Base-by-base conservation (phyloP, 2,113 vertebrate species). In the Hepsetus odoe region DNA sequence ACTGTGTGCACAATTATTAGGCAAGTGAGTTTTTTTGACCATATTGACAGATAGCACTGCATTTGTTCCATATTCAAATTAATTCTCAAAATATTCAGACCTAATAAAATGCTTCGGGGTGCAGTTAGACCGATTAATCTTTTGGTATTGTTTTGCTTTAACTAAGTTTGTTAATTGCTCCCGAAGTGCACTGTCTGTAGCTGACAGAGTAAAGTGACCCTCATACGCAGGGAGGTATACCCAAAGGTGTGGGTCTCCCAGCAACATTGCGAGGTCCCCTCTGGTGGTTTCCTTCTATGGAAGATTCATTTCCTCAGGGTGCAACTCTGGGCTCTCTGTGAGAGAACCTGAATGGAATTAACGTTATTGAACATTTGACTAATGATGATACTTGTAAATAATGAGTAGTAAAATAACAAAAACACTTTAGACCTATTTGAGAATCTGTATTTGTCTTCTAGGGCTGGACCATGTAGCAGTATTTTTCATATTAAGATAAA, bases 211-310 rank as follows among this genome's bases (percentile, higher is more conserved):
- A 72, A 53, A n/a, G 42, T 12, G 42, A 64, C 65, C 56, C n/a
- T 44, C n/a, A 42, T 40, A 49, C 38, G 20, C 33, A 26, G 16
- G 72, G 49, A 40, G 59, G n/a, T 28, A 18, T 55, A 12, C 76
- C 68, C 76, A 64, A n/a, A 72, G 42, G 67, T 40, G 55, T 44
- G 33, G 12, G 67, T 79, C 32, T 72, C 76, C 76, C 42, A 32
- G 68, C 55, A 78, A 55, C 66, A 35, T 20, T 22, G 7, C 2
- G 1, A 16, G 20, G 44, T 69, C 65, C 46, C 44, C 77, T 72
- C 58, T 32, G 42, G 28, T 51, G 38, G 30, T 64, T 72, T 72
- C 30, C 33, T 61, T 70, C 38, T 70, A 49, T 70, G 76, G 76
- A 70, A 70, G 42, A 14, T 5, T 14, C 14, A 44, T 56, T 16